Base-by-base conservation (phyloP, 2,888 invertebrate genomes). In the Stegana nigrithorax region DNA sequence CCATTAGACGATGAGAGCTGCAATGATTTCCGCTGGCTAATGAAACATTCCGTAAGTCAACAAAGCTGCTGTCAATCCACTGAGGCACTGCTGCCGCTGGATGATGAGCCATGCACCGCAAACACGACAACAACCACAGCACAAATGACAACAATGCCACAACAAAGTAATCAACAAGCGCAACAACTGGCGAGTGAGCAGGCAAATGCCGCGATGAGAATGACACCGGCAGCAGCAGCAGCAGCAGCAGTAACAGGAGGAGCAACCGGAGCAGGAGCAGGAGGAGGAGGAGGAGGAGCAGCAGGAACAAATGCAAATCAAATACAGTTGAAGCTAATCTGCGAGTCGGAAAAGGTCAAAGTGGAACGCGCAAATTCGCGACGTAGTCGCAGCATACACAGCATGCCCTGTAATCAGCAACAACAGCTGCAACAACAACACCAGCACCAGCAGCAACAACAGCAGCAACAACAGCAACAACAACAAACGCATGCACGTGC, bases 61-160 rank as follows among this genome's bases (percentile, higher is more conserved):
- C 81, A 81, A 53, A 75, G 73, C 7, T 82, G 80, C 53, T 82
- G 81, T 68, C 78, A 81, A 21, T 32, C 53, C 5, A 84, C 84
- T 2, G 85, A 85, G 57, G 78, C 83, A 0, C 60, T 84, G 2
- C 59, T 84, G 2, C 64, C 70, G 14, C 67, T 63, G 1, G 73
- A 75, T 21, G 71, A 73, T 26, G 70, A 58, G 47, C 19, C 50
- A 1, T 39, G 23, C 8, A 7, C 23, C 2, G 29, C 53, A 17
- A 12, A 10, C 5, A 2, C 21, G 17, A 14, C n/a, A 50, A 50
- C 14, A 26, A 17, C 44, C n/a, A 14, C n/a, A 44, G 8, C 23
- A 23, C 21, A 12, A 56, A 58, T 25, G 53, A n/a, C 10, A 32
- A 21, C 19, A 29, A 32, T 10, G 25, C 27, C 23, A 25, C 53